Base-by-base conservation (phyloP, 53 echinoderm and acorn worm species). In the Pentamera pediparva region DNA sequence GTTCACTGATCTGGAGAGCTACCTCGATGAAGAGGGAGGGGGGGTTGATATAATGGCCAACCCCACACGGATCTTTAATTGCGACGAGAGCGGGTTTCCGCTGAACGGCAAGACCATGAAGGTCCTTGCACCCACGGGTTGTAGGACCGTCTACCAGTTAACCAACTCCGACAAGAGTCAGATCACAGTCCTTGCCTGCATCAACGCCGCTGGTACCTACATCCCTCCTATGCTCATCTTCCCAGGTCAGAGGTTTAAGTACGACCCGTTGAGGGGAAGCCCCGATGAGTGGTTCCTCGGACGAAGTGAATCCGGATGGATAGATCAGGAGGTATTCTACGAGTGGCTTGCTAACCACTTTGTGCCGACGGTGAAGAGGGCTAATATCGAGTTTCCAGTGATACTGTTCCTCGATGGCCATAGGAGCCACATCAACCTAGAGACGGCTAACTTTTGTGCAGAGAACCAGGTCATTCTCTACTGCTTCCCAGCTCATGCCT, bases 381-480 rank as follows among this genome's bases (percentile, higher is more conserved):
- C 48, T 33, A 50, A 37, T 8, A 8, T 78, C 37, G 20, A 25
- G 4, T 78, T 78, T 30, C 81, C 76, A 19, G 76, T 81, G 45
- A 39, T 86, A 5, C 76, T 86, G 5, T 59, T 86, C 19, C 49
- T 86, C 15, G 86, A 81, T 49, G 81, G 76, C 35, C 86, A 86
- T 76, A 49, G 52, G 6, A 55, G 65, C 19, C 77, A 86, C 37
- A 36, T 81, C 1, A 74, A 47, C 38, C 58, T 76, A 1, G 80
- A 85, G 26, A 74, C 75, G 5, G 63, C 75, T 33, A 49, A 72
- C 8, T 63, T 85, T 24, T 85, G 85, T 35, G 15, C 11, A 10
- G 35, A 65, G 39, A 62, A 85, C 15, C 26, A 75, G 11, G 38
- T 74, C 4, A 75, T 80, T 9, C 45, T 79, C 1, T 85, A 80